Conservation (phyloP, 1,140 invertebrate genomes). For the Potamilus streckersoni region DNA sequence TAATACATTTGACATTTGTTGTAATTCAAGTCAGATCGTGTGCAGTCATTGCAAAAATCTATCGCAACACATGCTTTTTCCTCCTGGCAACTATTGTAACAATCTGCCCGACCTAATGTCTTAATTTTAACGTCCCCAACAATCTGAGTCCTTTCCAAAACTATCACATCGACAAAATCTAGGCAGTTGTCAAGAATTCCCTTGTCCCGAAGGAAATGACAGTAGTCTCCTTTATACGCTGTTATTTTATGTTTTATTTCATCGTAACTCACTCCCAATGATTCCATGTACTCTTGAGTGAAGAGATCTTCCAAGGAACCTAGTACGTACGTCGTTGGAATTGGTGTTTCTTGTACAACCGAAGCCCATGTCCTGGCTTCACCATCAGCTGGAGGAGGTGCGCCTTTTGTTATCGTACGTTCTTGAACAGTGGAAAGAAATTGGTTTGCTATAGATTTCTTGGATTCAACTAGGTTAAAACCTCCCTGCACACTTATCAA, state of each 20-base stretch:
- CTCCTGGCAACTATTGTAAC: neutral
- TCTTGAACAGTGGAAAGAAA: neutral
- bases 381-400: constrained; percentile 7
- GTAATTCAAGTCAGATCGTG: neutral
- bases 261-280: neutral
- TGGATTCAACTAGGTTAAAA: neutral
- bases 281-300: constrained; percentile 2
- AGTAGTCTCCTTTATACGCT: neutral
- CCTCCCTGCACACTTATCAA: neutral
- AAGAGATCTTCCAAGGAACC: constrained; percentile 1
- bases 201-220: neutral
- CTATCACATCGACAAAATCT: neutral
- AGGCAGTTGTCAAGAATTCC: neutral
- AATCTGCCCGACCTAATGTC: neutral
- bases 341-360: neutral
- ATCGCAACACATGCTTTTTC: neutral
- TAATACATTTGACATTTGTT: neutral
- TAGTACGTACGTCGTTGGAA: neutral
- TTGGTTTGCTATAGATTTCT: neutral
- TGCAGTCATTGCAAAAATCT: neutral
- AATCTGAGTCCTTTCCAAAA: constrained; percentile 1
- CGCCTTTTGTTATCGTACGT: constrained; percentile 5
- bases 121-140: neutral
- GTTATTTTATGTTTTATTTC: neutral
- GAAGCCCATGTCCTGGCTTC: constrained; percentile 11